phyloP scores from a whole-genome alignment of 2,888 invertebrate genomes.

The Idaea biselata region DNA sequence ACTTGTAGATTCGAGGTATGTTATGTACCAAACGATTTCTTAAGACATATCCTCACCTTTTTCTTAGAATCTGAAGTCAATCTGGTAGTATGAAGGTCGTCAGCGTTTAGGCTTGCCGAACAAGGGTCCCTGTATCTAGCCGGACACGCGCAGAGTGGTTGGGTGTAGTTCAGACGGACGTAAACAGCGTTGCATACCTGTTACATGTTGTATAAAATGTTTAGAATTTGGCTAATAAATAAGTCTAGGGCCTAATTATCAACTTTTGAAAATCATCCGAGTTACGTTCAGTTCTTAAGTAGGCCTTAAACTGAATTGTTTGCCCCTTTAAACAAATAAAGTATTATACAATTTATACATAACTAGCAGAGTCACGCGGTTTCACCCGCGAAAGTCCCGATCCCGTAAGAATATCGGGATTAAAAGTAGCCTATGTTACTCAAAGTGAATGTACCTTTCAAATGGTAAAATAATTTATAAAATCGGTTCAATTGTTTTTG shows the following conservation, averaged over 20 bases:
- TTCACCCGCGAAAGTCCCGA: no score
- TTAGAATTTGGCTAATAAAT: not conserved
- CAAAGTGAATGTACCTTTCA: no score
- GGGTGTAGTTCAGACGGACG: constrained; percentile 94
- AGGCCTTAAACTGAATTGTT: no score
- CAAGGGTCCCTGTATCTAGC: constrained; percentile 93
- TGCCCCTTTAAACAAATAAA: no score
- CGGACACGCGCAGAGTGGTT: constrained; percentile 95
- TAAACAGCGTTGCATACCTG: constrained; percentile 96
- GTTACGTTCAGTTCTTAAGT: no score
- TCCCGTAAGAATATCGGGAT: no score
- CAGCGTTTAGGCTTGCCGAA: constrained; percentile 93
- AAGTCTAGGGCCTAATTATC: not conserved
- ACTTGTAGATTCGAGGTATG: not conserved
- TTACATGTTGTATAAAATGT: constrained; percentile 25
- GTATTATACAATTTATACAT: no score
- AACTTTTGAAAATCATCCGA: no score
- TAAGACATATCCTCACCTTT: constrained; percentile 79
- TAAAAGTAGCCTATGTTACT: no score
- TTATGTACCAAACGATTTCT: not conserved
- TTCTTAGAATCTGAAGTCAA: constrained; percentile 91
- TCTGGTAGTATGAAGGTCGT: constrained; percentile 95
- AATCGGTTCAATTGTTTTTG: no score
- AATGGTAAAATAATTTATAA: no score
- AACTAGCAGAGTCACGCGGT: no score